Conservation (phyloP, 2,797 vertebrate genomes). For the Sebastolobus alascanus region DNA sequence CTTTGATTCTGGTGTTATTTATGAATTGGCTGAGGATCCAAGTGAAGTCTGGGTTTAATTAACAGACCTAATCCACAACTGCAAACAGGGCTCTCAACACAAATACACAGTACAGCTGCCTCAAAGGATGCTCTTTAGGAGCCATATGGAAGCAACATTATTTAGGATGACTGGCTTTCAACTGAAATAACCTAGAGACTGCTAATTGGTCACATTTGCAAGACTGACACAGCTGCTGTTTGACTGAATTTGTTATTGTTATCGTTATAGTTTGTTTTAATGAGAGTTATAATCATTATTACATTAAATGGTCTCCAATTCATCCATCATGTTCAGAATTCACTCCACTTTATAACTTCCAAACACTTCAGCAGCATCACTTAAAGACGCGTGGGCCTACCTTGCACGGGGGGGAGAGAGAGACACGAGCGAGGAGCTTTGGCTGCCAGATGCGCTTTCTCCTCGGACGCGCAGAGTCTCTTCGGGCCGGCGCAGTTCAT, state of each 20-base stretch:
- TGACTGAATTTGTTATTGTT: not conserved
- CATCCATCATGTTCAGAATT: not conserved
- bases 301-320: not conserved
- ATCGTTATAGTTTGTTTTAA: not conserved
- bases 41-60: slow-evolving; percentile 71
- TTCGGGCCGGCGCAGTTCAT: slow-evolving; percentile 71
- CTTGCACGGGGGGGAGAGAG: slow-evolving; percentile 75
- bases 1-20: slow-evolving; percentile 75
- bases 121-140: slow-evolving; percentile 50
- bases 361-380: not conserved
- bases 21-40: slow-evolving; percentile 62
- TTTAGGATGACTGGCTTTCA: slow-evolving; percentile 25
- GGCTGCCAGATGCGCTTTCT: slow-evolving; percentile 73
- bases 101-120: slow-evolving; percentile 49
- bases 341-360: not conserved
- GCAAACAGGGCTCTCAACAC: slow-evolving; percentile 58
- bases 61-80: slow-evolving; percentile 64
- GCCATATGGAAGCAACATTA: slow-evolving; percentile 37
- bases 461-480: slow-evolving; percentile 62
- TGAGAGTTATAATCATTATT: not conserved
- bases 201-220: slow-evolving; percentile 14
- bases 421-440: slow-evolving; percentile 76
- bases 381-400: slow-evolving; percentile 53
- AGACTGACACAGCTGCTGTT: slow-evolving; percentile 13
- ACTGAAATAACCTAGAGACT: slow-evolving; percentile 22